These are phyloP conservation scores for Pygocentrus nattereri DNA, from an alignment of 2,797 vertebrate genomes.

Conservation along the genomic window DNA sequence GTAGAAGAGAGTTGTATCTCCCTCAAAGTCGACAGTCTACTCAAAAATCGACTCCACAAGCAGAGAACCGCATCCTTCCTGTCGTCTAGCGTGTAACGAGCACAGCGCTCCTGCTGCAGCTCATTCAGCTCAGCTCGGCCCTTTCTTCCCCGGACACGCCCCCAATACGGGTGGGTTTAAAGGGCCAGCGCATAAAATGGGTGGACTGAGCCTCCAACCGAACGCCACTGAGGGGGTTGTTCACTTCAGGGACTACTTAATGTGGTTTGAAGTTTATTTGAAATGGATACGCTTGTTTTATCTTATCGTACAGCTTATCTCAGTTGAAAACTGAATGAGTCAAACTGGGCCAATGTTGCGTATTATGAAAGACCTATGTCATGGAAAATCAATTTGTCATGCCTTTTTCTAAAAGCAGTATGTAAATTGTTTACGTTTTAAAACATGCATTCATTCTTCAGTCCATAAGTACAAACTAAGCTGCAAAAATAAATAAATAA, in stretches of 20 bases:
- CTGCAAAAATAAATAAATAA: too few species aligned
- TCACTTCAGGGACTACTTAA: not conserved
- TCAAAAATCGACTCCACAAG: not conserved
- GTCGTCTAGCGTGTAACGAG: conserved; percentile 16
- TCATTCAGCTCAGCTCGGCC: conserved; percentile 32
- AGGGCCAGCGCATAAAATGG: conserved; percentile 1
- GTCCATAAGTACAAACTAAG: too few species aligned
- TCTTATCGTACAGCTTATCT: not conserved
- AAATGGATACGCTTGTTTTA: not conserved
- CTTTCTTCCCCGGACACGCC: conserved; percentile 37
- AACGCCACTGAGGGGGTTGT: not conserved
- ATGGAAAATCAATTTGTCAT: too few species aligned
- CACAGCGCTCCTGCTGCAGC: not conserved
- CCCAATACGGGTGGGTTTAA: conserved; percentile 18
- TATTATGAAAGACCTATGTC: too few species aligned
- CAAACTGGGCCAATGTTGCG: not conserved
- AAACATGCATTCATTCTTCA: too few species aligned
- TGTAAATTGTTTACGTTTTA: too few species aligned
- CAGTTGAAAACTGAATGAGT: not conserved
- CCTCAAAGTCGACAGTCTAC: conserved; percentile 1
- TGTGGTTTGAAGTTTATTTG: not conserved
- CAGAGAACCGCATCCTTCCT: conserved; percentile 55
- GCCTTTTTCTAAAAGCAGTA: too few species aligned
- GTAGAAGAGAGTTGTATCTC: not conserved
- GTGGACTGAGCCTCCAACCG: not conserved